Evolutionary conservation across 2,113 vertebrate species (phyloP).

Genomic region (Lathamus discolor): DNA sequence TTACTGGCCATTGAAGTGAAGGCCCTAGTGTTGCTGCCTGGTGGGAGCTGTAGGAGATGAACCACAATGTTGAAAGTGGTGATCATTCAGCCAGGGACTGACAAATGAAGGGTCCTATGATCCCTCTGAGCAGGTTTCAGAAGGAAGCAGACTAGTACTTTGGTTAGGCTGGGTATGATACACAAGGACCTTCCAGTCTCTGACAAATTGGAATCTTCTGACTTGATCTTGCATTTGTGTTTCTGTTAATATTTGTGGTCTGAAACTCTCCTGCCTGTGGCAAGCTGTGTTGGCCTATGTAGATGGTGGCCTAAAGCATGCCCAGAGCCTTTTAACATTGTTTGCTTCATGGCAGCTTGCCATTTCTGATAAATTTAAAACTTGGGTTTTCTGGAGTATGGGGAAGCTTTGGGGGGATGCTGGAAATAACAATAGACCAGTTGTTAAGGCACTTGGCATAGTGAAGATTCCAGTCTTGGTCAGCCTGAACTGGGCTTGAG

Average conservation of each 20-base stretch:
- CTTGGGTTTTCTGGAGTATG: not conserved
- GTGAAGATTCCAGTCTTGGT: not conserved
- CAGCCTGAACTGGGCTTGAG: not conserved
- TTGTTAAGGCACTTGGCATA: not conserved
- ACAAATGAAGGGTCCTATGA: not conserved
- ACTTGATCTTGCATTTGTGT: not conserved
- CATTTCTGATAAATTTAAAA: not conserved
- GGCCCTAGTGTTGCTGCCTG: not conserved
- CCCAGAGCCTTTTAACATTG: not conserved
- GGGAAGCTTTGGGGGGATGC: not conserved
- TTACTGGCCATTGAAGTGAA: not conserved
- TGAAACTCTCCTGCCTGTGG: not conserved
- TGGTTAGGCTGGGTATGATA: not conserved
- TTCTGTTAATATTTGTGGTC: not conserved
- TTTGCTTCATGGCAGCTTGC: not conserved
- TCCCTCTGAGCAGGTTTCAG: not conserved
- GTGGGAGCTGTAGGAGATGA: not conserved
- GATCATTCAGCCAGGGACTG: not conserved
- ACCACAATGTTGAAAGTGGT: not conserved
- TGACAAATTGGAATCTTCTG: not conserved
- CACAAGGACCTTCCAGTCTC: not conserved
- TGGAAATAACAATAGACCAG: not conserved
- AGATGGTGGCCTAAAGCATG: not conserved
- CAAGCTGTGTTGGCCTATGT: not conserved
- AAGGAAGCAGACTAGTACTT: not conserved